Base-by-base conservation (phyloP, 2,797 vertebrate species). In the Urosaurus nigricauda region DNA sequence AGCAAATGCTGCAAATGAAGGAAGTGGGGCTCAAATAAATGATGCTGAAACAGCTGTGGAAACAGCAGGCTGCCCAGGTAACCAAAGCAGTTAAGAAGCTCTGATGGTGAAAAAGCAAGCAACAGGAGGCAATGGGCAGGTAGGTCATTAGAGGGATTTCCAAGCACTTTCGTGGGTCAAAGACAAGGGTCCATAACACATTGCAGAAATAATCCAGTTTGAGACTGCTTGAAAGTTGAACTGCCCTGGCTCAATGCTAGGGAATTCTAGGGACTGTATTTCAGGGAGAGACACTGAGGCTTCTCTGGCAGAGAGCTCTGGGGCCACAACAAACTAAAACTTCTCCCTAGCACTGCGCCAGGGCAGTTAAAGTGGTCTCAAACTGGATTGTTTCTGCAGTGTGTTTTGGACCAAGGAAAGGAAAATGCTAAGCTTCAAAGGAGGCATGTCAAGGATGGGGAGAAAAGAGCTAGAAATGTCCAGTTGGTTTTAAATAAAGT, bases 101-200 rank as follows among this genome's bases (percentile, higher is more conserved):
- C 26, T 51, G 71, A 65, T 11, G 88, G 86, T 53, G 80, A 88
- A 82, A 78, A 78, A 75, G 65, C 0, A 32, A 84, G 86, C 90
- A 70, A 56, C 87, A 47, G 60, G 90, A 51, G 70, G 81, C 1
- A 4, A 87, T 2, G 58, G 63, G 89, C 89, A 80, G 63, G 17
- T 43, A 29, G 17, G 58, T 35, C 6, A 35, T 71, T 85, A 56
- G 26, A 35, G 68, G 56, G 79, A 74, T 74, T 73, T 11, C 21
- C 53, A 84, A 73, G 26, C 29, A 8, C 19, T 29, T 60, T 60
- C 5, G 32, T 2, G 21, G 60, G 58, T 40, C n/a, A 29, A 83
- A 32, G 11, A 40, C 70, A 43, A 43, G 58, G 71, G 47, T 51
- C 43, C 43, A 43, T 43, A 43, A 3, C 43, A 43, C 43, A 43